These are phyloP conservation scores for Trichonephila clavata DNA, from an alignment of 1,140 invertebrate genomes.

Conservation along the genomic window DNA sequence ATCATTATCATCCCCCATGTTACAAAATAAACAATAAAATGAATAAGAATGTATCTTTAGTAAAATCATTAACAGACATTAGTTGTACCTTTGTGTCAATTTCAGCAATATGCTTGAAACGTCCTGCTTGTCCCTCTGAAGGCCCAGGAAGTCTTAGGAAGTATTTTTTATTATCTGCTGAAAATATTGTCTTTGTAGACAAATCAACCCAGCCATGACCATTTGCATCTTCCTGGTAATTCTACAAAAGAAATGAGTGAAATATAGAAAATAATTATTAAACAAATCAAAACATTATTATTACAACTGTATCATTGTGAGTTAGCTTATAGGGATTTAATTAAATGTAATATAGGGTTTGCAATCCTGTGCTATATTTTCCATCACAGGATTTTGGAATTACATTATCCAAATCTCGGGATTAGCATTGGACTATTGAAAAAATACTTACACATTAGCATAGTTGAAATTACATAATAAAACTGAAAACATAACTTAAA, in stretches of 20 bases:
- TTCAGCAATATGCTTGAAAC: slow-evolving; percentile 93
- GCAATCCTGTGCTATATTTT: too few species aligned
- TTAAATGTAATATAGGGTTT: background rate
- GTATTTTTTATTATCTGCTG: slow-evolving; percentile 88
- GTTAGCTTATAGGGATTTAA: background rate
- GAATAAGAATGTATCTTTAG: too few species aligned
- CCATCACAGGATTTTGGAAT: too few species aligned
- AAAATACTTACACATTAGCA: too few species aligned
- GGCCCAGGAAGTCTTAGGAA: slow-evolving; percentile 88
- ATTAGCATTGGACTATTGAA: too few species aligned
- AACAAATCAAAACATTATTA: too few species aligned
- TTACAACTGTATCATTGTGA: background rate
- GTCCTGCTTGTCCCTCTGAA: slow-evolving; percentile 81
- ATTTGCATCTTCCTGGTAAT: slow-evolving; percentile 50
- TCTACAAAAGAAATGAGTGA: slow-evolving; percentile 37
- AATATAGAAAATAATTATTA: background rate
- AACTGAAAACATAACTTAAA: too few species aligned
- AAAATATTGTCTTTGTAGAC: slow-evolving; percentile 91
- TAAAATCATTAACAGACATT: too few species aligned
- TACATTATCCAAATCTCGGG: too few species aligned
- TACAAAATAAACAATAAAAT: too few species aligned
- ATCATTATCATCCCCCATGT: too few species aligned
- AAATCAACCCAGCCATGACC: slow-evolving; percentile 86
- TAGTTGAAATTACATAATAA: too few species aligned
- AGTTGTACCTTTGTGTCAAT: slow-evolving; percentile 78